Evolutionary conservation across 2,797 vertebrate species (phyloP).

Genomic region (Salarias fasciatus): DNA sequence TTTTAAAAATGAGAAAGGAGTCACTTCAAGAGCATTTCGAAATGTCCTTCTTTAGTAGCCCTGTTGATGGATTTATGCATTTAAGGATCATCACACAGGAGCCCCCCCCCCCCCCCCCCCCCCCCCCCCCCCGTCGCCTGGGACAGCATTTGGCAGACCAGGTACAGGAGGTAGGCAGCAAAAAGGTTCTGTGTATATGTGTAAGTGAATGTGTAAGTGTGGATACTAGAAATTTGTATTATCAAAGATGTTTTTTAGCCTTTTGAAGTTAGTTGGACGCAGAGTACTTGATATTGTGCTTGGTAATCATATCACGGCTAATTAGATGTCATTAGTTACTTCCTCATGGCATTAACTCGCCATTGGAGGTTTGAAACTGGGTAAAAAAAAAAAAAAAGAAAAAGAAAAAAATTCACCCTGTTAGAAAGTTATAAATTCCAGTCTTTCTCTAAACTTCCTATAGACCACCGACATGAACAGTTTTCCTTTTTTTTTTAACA

Average conservation of each 20-base stretch:
- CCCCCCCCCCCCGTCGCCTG: constrained; percentile 3
- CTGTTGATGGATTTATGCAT: constrained; percentile 65
- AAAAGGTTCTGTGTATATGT: constrained; percentile 49
- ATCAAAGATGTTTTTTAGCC: constrained; percentile 39
- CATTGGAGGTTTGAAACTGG: neutral
- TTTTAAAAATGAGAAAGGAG: constrained; percentile 65
- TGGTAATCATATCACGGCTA: constrained; percentile 31
- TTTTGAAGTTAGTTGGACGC: constrained; percentile 28
- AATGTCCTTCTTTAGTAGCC: constrained; percentile 54
- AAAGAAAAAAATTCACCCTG: too few species aligned
- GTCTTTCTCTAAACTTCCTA: constrained; percentile 1
- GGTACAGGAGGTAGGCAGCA: constrained; percentile 45
- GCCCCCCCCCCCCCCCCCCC: neutral
- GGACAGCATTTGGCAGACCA: constrained; percentile 64
- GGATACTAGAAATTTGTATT: constrained; percentile 33
- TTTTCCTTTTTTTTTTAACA: too few species aligned
- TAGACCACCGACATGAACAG: constrained; percentile 4
- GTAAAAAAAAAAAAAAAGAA: too few species aligned
- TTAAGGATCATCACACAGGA: constrained; percentile 58
- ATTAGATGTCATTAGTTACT: too few species aligned
- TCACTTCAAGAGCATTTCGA: constrained; percentile 68
- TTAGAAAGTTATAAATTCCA: too few species aligned
- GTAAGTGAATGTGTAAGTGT: constrained; percentile 38
- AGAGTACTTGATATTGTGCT: constrained; percentile 40
- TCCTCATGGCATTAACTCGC: constrained; percentile 18